A percentile compares a stretch with the other conserved stretches of the same genome.
Evolutionary conservation across 1,140 invertebrate genomes (phyloP).

Genomic region (Drosophila lowei): DNA sequence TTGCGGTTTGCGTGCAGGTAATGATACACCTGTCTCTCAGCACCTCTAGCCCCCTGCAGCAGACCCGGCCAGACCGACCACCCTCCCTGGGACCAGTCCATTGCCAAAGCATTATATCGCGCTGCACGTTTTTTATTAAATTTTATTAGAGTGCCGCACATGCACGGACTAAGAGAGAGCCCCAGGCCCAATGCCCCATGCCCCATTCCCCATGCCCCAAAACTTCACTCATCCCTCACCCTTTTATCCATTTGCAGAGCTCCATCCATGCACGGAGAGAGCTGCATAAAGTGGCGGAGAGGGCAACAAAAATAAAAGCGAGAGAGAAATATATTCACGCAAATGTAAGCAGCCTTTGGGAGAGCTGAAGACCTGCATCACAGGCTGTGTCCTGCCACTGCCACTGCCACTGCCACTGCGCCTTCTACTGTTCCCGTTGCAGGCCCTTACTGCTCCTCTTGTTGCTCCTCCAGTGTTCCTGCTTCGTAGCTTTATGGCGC

Average conservation of each 20-base stretch:
- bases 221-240: no score
- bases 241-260: conserved; percentile 25
- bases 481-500: conserved; percentile 65
- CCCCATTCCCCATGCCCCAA: conserved; percentile 15
- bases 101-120: conserved; percentile 71
- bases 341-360: conserved; percentile 59
- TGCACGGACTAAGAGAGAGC: conserved; percentile 47
- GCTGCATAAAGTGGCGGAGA: neutral
- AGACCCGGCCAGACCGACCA: no score
- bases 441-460: neutral
- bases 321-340: conserved; percentile 43
- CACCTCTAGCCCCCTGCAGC: neutral
- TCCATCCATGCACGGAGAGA: neutral
- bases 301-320: conserved; percentile 10
- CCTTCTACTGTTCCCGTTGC: neutral
- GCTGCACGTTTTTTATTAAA: conserved; percentile 80
- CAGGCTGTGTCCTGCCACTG: neutral
- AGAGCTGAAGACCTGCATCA: conserved; percentile 35
- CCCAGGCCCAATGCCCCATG: conserved; percentile 4
- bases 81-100: conserved; percentile 30
- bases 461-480: conserved; percentile 16
- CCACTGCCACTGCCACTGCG: conserved; percentile 1
- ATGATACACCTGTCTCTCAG: conserved; percentile 29
- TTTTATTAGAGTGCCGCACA: conserved; percentile 76
- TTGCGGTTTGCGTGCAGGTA: conserved; percentile 54